Evolutionary conservation across 2,113 vertebrate species (phyloP).

Genomic region (Oreocharis arfaki): DNA sequence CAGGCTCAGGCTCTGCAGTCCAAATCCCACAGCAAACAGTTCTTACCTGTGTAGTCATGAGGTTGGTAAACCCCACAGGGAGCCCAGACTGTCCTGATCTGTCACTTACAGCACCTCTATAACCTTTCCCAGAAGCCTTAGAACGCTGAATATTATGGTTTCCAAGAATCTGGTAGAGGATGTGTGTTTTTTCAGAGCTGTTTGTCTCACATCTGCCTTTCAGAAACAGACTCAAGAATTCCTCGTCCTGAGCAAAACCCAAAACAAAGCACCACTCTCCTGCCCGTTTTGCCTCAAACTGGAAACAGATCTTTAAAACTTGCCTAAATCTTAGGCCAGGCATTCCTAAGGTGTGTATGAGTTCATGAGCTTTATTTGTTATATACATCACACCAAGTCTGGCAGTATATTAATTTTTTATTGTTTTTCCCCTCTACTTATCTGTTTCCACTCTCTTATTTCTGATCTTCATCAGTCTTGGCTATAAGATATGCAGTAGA

Average conservation of each 20-base stretch:
- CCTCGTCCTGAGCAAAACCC: background rate
- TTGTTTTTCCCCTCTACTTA: rapidly evolving
- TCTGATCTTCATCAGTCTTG: background rate
- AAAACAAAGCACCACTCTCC: background rate
- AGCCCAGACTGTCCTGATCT: background rate
- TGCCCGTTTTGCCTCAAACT: background rate
- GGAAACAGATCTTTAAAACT: background rate
- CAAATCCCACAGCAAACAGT: background rate
- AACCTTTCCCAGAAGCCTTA: background rate
- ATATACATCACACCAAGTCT: background rate
- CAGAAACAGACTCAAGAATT: background rate
- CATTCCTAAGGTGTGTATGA: rapidly evolving
- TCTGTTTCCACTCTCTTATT: background rate
- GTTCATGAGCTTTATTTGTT: background rate
- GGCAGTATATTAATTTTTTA: background rate
- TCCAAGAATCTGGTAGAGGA: background rate
- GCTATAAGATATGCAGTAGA: background rate
- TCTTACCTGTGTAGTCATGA: background rate
- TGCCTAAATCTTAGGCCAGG: background rate
- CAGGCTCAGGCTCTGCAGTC: background rate
- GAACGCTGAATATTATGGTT: background rate
- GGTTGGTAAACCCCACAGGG: background rate
- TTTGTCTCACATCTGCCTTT: background rate
- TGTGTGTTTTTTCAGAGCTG: background rate
- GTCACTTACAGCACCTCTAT: background rate